Percentiles rank a stretch among this genome's conserved stretches.
Evolutionary conservation across 1,140 invertebrate genomes (phyloP).

Genomic region (Anastatus disparis): DNA sequence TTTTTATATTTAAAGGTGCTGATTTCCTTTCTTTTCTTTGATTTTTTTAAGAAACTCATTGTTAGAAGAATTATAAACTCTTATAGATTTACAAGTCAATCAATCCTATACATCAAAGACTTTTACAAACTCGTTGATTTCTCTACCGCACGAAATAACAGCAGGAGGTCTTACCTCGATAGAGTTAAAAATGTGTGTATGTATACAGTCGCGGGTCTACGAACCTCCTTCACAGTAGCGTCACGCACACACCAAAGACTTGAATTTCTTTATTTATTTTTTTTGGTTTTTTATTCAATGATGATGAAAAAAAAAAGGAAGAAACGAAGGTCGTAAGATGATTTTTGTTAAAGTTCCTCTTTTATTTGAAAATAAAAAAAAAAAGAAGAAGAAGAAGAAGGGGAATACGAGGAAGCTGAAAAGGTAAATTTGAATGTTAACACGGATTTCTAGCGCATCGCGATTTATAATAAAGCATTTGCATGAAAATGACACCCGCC

Average conservation of each 20-base stretch:
- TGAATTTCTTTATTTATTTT: too few species aligned
- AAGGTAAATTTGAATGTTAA: constrained; percentile 23
- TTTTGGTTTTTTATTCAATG: too few species aligned
- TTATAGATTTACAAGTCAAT: constrained; percentile 4
- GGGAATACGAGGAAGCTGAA: constrained; percentile 16
- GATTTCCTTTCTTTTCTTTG: too few species aligned
- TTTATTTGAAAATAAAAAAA: too few species aligned
- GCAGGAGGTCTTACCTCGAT: neutral
- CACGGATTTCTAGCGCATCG: constrained; percentile 33
- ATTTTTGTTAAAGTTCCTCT: too few species aligned
- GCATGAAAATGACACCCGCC: constrained; percentile 34
- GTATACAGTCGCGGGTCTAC: neutral
- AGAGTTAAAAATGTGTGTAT: too few species aligned
- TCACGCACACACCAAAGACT: constrained; percentile 52
- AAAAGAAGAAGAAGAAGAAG: constrained; percentile 34
- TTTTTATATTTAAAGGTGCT: too few species aligned
- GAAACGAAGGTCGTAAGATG: too few species aligned
- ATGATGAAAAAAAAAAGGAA: too few species aligned
- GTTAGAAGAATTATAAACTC: neutral
- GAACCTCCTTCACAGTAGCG: constrained; percentile 48
- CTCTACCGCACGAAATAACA: neutral
- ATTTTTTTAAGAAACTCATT: neutral
- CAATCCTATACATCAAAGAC: neutral
- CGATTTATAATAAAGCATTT: constrained; percentile 35
- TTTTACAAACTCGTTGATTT: neutral